Conservation (phyloP, 1,140 invertebrate species). For the Mesaphorura yosii region DNA sequence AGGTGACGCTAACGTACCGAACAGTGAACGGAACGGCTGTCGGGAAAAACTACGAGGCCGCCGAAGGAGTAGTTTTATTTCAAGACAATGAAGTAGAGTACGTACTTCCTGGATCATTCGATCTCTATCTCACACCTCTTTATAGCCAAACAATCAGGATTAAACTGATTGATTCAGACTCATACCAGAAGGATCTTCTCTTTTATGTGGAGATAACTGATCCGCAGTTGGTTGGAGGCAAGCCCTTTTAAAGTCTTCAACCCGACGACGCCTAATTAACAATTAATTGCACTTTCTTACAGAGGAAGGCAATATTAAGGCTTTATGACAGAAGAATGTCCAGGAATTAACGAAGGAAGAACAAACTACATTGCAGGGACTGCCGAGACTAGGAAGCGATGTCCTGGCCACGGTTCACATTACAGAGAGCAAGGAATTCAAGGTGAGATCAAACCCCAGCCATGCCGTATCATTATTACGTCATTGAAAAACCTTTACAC, state of each 20-base stretch:
- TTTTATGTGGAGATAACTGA: slow-evolving; percentile 86
- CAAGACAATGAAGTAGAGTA: slow-evolving; percentile 98
- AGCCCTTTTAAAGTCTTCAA: no score
- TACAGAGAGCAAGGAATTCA: slow-evolving; percentile 96
- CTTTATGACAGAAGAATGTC: slow-evolving; percentile 8
- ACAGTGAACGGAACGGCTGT: no score
- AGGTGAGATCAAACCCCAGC: no score
- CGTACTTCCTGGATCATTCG: slow-evolving; percentile 42
- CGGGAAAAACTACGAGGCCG: no score
- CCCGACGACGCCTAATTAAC: no score
- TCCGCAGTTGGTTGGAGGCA: slow-evolving; percentile 72
- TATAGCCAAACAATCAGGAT: slow-evolving; percentile 74
- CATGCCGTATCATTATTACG: no score
- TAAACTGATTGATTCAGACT: slow-evolving; percentile 87
- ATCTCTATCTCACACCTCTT: not conserved
- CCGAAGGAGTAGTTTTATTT: no score
- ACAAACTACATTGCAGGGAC: slow-evolving; percentile 78
- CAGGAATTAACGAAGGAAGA: slow-evolving; percentile 57
- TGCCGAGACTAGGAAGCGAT: slow-evolving; percentile 76
- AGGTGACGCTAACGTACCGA: no score
- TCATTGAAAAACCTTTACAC: no score
- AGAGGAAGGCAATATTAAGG: no score
- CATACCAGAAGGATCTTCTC: slow-evolving; percentile 91
- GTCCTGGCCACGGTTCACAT: slow-evolving; percentile 73
- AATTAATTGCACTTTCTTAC: no score